phyloP scores from a whole-genome alignment of 2,888 invertebrate genomes.

The Ochropacha duplaris region DNA sequence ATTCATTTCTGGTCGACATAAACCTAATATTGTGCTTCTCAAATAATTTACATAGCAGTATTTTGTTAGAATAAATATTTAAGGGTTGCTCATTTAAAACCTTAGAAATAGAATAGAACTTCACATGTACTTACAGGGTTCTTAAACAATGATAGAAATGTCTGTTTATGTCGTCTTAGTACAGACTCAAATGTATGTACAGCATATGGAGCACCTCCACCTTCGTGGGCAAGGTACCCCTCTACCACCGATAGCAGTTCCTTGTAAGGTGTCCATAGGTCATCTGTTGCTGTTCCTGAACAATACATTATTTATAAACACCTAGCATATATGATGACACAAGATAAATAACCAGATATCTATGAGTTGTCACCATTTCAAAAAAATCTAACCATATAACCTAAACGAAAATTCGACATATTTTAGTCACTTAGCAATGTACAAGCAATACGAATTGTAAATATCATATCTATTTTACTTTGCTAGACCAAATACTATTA shows the following conservation, averaged over 20 bases:
- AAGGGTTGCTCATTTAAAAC: too few relatives aligned
- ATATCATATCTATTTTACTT: neutral
- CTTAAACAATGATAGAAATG: conserved; percentile 91
- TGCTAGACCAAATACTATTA: neutral
- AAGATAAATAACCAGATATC: neutral
- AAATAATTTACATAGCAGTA: too few relatives aligned
- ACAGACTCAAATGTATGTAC: conserved; percentile 88
- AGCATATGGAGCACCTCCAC: conserved; percentile 82
- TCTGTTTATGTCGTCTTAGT: conserved; percentile 91
- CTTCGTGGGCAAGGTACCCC: conserved; percentile 84
- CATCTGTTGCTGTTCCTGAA: conserved; percentile 82
- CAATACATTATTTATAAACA: neutral
- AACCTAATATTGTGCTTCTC: too few relatives aligned
- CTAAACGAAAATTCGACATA: neutral
- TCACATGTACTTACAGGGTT: conserved; percentile 88
- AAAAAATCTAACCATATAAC: neutral
- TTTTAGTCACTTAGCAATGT: neutral
- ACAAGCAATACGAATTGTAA: neutral
- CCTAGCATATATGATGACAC: neutral
- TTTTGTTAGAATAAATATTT: too few relatives aligned
- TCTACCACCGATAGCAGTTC: conserved; percentile 88
- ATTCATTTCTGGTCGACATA: too few relatives aligned
- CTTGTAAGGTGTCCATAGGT: conserved; percentile 93
- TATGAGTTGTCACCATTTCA: neutral
- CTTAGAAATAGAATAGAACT: too few relatives aligned